A percentile compares a stretch with the other conserved stretches of the same genome.
Evolutionary conservation across 2,797 vertebrate species (phyloP).

Genomic region (Microctenopoma stevenorrisi): DNA sequence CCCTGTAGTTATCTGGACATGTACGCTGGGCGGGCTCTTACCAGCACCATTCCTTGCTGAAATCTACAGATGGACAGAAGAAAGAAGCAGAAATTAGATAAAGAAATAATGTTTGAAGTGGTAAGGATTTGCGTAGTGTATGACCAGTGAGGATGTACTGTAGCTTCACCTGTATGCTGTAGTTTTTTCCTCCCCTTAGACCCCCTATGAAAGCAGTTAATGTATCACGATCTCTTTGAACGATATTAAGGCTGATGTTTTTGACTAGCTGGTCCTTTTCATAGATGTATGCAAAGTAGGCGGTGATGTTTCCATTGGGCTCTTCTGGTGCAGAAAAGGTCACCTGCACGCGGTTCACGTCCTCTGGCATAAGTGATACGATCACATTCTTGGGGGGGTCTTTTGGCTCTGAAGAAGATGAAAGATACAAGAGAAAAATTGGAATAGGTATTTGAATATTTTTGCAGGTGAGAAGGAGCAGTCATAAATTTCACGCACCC

Average conservation of each 20-base stretch:
- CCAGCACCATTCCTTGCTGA: constrained; percentile 94
- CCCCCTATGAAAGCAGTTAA: constrained; percentile 90
- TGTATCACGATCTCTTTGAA: constrained; percentile 82
- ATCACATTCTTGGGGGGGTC: constrained; percentile 94
- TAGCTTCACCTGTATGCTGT: constrained; percentile 89
- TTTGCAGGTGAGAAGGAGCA: constrained; percentile 4
- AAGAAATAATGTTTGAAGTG: background rate
- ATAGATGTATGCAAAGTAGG: constrained; percentile 89
- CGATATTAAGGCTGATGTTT: constrained; percentile 85
- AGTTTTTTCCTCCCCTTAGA: constrained; percentile 93
- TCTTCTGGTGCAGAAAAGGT: constrained; percentile 92
- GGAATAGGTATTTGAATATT: background rate
- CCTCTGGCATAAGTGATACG: constrained; percentile 88
- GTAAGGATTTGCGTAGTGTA: background rate
- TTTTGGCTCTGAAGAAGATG: constrained; percentile 85
- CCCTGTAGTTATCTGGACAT: constrained; percentile 91
- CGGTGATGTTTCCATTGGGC: constrained; percentile 93
- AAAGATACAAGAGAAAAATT: constrained; percentile 10
- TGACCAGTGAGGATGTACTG: background rate
- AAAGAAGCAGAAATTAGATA: constrained; percentile 9
- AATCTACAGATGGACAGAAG: constrained; percentile 83
- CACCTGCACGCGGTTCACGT: constrained; percentile 90
- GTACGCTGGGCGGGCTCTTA: constrained; percentile 90
- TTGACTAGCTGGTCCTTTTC: constrained; percentile 85
- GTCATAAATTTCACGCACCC: constrained; percentile 77